These are phyloP conservation scores for Ylistrum balloti DNA, from an alignment of 1,140 invertebrate species.

Conservation along the genomic window DNA sequence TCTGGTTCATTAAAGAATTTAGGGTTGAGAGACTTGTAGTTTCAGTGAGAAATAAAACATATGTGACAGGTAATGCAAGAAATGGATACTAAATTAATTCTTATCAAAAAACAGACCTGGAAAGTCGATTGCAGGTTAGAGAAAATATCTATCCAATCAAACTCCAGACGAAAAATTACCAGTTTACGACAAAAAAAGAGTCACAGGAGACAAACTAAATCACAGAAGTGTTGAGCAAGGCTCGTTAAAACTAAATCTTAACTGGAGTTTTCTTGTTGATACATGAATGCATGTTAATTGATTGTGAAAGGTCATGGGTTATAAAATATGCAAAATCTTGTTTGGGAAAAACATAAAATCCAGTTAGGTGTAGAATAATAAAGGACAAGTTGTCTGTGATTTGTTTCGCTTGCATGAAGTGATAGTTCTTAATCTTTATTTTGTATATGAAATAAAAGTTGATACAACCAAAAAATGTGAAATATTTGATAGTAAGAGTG, in stretches of 20 bases:
- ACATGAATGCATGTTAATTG: neutral
- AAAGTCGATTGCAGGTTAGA: neutral
- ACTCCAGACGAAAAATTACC: neutral
- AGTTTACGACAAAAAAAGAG: neutral
- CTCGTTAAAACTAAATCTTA: neutral
- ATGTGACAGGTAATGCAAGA: constrained; percentile 10
- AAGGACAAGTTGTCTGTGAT: neutral
- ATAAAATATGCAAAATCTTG: neutral
- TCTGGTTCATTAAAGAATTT: constrained; percentile 14
- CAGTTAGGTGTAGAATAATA: neutral
- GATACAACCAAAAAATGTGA: neutral
- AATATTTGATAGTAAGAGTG: neutral
- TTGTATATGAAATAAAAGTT: neutral
- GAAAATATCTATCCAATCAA: constrained; percentile 5
- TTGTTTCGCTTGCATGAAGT: neutral
- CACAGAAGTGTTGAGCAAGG: neutral
- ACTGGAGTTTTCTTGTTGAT: neutral
- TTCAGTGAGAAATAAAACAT: constrained; percentile 14
- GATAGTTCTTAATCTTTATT: neutral
- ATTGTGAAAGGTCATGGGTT: constrained; percentile 2
- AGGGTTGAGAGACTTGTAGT: neutral
- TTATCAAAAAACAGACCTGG: neutral
- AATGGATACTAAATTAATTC: neutral
- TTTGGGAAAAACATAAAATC: neutral
- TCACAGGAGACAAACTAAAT: neutral